phyloP scores from a whole-genome alignment of 1,140 invertebrate genomes.

The fruit fly (Drosophila melanogaster) region DNA sequence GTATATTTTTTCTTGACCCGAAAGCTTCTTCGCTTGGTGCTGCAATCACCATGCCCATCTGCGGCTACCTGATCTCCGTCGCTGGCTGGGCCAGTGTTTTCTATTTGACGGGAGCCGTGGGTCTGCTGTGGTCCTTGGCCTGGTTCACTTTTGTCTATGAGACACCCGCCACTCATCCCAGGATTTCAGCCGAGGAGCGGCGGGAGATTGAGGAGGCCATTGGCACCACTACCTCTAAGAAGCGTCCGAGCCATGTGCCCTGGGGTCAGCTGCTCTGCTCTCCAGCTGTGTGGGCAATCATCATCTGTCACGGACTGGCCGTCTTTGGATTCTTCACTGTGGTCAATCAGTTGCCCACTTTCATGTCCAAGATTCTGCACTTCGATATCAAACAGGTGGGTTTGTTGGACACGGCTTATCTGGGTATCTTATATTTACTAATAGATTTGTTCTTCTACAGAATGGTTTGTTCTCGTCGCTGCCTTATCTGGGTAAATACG shows the following conservation, averaged over 20 bases:
- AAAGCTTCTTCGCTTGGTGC: slow-evolving; percentile 92
- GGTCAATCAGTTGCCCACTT: slow-evolving; percentile 96
- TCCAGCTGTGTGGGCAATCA: slow-evolving; percentile 95
- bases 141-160: slow-evolving; percentile 95
- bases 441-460: slow-evolving; percentile 70
- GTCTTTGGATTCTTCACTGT: slow-evolving; percentile 98
- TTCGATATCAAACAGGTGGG: slow-evolving; percentile 91
- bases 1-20: too few species aligned
- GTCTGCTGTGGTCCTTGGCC: slow-evolving; percentile 91
- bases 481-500: slow-evolving; percentile 94
- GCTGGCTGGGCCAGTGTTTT: slow-evolving; percentile 94
- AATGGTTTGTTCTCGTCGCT: slow-evolving; percentile 94
- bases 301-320: slow-evolving; percentile 94
- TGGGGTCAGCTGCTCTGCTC: slow-evolving; percentile 93
- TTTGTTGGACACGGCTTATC: background rate
- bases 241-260: slow-evolving; percentile 89
- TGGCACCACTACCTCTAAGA: slow-evolving; percentile 86
- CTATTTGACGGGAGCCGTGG: slow-evolving; percentile 92
- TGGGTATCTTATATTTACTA: background rate
- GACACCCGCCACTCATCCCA: slow-evolving; percentile 93
- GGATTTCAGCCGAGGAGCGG: slow-evolving; percentile 92
- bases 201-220: slow-evolving; percentile 92
- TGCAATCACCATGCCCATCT: slow-evolving; percentile 92
- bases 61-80: slow-evolving; percentile 91
- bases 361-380: slow-evolving; percentile 95